A percentile compares a stretch with the other conserved stretches of the same genome.
These are phyloP conservation scores for Sarcophaga rosellei DNA, from an alignment of 2,888 invertebrate species.

Conservation along the genomic window DNA sequence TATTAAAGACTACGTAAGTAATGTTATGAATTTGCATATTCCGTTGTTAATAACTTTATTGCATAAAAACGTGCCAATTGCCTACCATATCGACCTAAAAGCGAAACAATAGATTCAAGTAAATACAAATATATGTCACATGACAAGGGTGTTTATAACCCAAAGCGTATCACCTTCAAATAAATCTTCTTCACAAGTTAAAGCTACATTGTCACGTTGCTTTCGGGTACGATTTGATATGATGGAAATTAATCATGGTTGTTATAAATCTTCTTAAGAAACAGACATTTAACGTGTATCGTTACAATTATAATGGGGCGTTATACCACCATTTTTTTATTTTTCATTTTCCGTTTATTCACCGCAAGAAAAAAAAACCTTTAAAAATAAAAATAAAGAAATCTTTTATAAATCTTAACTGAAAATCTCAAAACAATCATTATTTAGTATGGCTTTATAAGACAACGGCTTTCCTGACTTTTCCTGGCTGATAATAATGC, in stretches of 20 bases:
- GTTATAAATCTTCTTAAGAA: constrained; percentile 26
- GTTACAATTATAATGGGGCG: not conserved
- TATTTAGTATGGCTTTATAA: constrained; percentile 15
- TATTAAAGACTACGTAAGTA: no score
- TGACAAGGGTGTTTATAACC: not conserved
- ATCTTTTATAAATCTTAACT: constrained; percentile 42
- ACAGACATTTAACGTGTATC: not conserved
- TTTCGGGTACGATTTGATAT: not conserved
- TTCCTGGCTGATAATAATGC: constrained; percentile 22
- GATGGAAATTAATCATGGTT: constrained; percentile 25
- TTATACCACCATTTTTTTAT: not conserved
- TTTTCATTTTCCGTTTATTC: constrained; percentile 3
- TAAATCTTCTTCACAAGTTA: constrained; percentile 5
- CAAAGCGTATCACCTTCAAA: not conserved
- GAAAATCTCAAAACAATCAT: constrained; percentile 37
- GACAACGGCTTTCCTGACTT: constrained; percentile 47
- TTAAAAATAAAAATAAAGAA: constrained; percentile 19
- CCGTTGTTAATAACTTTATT: no score
- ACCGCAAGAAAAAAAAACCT: constrained; percentile 7
- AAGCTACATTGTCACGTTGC: constrained; percentile 15
- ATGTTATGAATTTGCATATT: no score
- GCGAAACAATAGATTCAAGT: not conserved
- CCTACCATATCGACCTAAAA: not conserved
- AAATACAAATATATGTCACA: not conserved
- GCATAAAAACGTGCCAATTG: not conserved